Evolutionary conservation across 2,888 invertebrate species (phyloP), one percentile per base, ranked within the genome.

Genomic region (Caenorhabditis virilis): DNA sequence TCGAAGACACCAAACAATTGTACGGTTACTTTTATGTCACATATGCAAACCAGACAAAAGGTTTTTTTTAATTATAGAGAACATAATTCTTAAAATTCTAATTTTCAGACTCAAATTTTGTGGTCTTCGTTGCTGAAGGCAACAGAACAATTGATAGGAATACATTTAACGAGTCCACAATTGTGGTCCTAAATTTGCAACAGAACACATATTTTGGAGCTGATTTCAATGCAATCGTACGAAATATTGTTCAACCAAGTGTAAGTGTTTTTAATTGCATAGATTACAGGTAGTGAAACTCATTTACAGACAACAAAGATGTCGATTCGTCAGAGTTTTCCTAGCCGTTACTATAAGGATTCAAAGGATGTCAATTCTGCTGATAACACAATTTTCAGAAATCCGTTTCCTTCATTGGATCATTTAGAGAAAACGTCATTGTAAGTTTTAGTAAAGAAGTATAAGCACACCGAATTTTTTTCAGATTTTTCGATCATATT

Each of bases 41-140:
- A 7, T 51, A 55, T n/a, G 47, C 47, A 15, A n/a, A 33, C 26
- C 61, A 61, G 22, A 51, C 61, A 3, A 33, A 55, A 27, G 51
- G 41, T 42, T n/a, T n/a, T n/a, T n/a, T n/a, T n/a, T n/a, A n/a
- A n/a, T n/a, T n/a, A n/a, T n/a, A n/a, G 15, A 23, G 15, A 20
- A 22, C 15, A 7, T 4, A 22, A 23, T 11, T 7, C 22, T 30
- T 30, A n/a, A n/a, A n/a, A n/a, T 30, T 30, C 30, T 9, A 9
- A 9, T 30, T 46, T 1, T 46, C 46, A 16, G 59, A 59, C 36
- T 50, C 59, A 2, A 59, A 59, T 26, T 59, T 59, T 22, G n/a
- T 52, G 26, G 59, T 59, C 1, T 59, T 48, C 33, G 30, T 38
- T 0, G 52, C 52, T 1, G n/a, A 16, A 0, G 48, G 46, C 36